Evolutionary conservation across 1,140 invertebrate species (phyloP).

Genomic region (Anoplolepis gracilipes): DNA sequence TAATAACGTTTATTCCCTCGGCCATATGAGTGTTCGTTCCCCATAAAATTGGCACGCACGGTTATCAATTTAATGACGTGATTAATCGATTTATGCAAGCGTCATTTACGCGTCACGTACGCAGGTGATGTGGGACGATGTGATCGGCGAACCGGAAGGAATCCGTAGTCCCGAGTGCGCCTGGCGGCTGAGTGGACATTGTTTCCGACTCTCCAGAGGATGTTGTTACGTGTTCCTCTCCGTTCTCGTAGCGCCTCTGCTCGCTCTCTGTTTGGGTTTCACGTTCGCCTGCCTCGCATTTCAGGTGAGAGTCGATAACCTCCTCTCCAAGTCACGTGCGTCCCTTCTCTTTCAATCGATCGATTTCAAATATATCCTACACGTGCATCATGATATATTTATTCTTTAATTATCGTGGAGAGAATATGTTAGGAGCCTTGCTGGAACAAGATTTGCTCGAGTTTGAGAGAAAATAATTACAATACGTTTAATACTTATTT

Average conservation of each 20-base stretch:
- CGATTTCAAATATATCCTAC: neutral
- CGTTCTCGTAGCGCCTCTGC: conserved; percentile 89
- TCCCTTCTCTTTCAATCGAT: conserved; percentile 26
- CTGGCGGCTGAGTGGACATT: conserved; percentile 90
- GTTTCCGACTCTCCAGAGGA: conserved; percentile 89
- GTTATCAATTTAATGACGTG: neutral
- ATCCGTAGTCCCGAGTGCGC: conserved; percentile 91
- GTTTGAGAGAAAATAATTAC: neutral
- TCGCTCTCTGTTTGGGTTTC: conserved; percentile 90
- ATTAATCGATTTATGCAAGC: neutral
- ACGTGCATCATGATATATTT: neutral
- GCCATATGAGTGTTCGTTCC: neutral
- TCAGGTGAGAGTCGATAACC: conserved; percentile 86
- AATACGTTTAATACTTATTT: neutral
- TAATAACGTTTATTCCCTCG: neutral
- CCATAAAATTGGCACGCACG: neutral
- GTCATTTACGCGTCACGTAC: neutral
- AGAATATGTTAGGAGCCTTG: neutral
- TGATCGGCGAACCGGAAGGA: conserved; percentile 92
- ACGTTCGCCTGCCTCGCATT: conserved; percentile 92
- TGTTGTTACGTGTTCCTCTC: conserved; percentile 91
- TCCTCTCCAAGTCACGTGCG: neutral
- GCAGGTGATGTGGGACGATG: conserved; percentile 92
- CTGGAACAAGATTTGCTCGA: neutral
- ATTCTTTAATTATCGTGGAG: neutral